Percentiles rank a stretch among this genome's conserved stretches.
Evolutionary conservation across 2,888 invertebrate species (phyloP).

Genomic region (Melipona beecheii): DNA sequence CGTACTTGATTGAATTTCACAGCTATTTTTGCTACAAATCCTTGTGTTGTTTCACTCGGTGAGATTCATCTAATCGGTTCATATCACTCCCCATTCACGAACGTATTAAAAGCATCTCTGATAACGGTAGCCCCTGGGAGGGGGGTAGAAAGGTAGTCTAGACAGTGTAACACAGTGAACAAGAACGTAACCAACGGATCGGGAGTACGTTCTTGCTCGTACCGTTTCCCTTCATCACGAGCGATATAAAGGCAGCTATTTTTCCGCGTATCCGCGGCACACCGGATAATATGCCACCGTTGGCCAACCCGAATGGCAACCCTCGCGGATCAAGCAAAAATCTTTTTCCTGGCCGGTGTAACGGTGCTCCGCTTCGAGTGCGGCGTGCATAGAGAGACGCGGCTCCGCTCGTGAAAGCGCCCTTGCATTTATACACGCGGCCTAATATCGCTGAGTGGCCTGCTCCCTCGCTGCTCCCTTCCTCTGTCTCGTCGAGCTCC

Average conservation of each 20-base stretch:
- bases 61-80: conserved; percentile 30
- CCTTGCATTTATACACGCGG: conserved; percentile 73
- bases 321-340: conserved; percentile 57
- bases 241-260: conserved; percentile 65
- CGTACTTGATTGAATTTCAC: too few relatives aligned
- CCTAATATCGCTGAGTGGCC: conserved; percentile 79
- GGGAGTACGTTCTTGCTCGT: conserved; percentile 20
- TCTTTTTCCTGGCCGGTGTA: conserved; percentile 58
- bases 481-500: conserved; percentile 43
- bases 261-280: conserved; percentile 48
- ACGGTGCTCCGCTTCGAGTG: conserved; percentile 25
- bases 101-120: conserved; percentile 24
- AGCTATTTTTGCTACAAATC: not conserved
- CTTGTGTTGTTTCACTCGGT: not conserved
- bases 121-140: conserved; percentile 4
- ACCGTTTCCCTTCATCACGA: conserved; percentile 36
- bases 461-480: conserved; percentile 51
- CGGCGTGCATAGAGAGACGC: conserved; percentile 45
- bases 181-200: conserved; percentile 55
- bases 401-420: conserved; percentile 72
- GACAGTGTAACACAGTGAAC: conserved; percentile 33
- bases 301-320: conserved; percentile 62
- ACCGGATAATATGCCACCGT: conserved; percentile 60
- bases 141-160: conserved; percentile 51
- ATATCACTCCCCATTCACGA: conserved; percentile 16